These are phyloP conservation scores for Epicauta chinensis DNA, from an alignment of 1,140 invertebrate genomes.

Conservation along the genomic window DNA sequence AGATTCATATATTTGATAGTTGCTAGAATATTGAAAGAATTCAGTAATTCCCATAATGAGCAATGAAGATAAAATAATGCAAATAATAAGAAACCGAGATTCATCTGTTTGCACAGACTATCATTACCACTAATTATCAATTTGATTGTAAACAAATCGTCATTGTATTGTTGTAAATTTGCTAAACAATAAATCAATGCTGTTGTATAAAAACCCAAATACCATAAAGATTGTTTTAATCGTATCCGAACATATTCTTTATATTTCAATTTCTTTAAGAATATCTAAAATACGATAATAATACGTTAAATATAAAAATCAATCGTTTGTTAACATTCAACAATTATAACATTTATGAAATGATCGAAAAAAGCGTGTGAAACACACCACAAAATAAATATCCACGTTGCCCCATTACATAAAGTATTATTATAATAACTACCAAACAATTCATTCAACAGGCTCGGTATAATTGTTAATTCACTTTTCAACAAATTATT, in stretches of 20 bases:
- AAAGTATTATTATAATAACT: constrained; percentile 15
- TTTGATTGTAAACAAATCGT: constrained; percentile 1
- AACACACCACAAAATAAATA: constrained; percentile 12
- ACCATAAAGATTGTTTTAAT: constrained; percentile 14
- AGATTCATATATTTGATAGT: background rate
- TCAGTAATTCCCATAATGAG: constrained; percentile 4
- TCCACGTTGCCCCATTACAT: constrained; percentile 14
- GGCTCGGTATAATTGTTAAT: constrained; percentile 8
- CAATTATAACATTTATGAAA: constrained; percentile 8
- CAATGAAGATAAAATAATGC: constrained; percentile 12
- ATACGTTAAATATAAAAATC: background rate
- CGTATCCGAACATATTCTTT: constrained; percentile 13
- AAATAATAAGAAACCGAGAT: constrained; percentile 16
- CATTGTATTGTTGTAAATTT: constrained; percentile 15
- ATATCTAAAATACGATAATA: constrained; percentile 9
- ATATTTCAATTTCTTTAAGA: constrained; percentile 15
- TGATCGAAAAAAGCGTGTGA: constrained; percentile 9
- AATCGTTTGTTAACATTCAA: background rate
- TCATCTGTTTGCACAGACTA: constrained; percentile 7
- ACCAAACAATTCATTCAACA: constrained; percentile 12
- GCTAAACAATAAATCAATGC: constrained; percentile 16
- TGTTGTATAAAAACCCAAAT: constrained; percentile 19
- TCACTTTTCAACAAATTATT: constrained; percentile 9
- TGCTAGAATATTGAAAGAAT: background rate
- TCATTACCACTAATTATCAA: constrained; percentile 1